Evolutionary conservation across 2,888 invertebrate species (phyloP).

Genomic region (Cacoxenus indagator): DNA sequence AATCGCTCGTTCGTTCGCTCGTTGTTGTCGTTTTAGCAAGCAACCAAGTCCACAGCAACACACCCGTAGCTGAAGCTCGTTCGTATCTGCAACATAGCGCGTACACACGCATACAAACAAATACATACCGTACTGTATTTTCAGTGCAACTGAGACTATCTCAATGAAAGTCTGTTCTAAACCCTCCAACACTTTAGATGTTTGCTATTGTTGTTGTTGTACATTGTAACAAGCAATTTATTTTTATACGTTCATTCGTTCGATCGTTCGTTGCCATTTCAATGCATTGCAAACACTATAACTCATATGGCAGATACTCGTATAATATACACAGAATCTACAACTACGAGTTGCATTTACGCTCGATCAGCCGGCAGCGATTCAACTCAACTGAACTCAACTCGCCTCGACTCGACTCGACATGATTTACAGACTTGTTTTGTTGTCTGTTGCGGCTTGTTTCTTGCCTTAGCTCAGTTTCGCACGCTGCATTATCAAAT

Average conservation of each 20-base stretch:
- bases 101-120: not conserved
- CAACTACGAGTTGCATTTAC: not conserved
- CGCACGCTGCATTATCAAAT: not conserved
- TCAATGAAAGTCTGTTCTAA: not conserved
- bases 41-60: not conserved
- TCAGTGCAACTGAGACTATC: not conserved
- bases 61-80: not conserved
- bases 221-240: constrained; percentile 43
- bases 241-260: constrained; percentile 42
- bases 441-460: not conserved
- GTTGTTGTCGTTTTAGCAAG: not conserved
- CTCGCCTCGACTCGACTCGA: not conserved
- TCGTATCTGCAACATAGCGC: constrained; percentile 20
- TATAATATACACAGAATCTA: not conserved
- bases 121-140: not conserved
- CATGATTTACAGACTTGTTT: constrained; percentile 7
- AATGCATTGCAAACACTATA: constrained; percentile 27
- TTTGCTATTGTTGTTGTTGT: not conserved
- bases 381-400: not conserved
- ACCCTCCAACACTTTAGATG: not conserved
- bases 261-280: constrained; percentile 38
- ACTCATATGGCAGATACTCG: not conserved
- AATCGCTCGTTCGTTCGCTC: not conserved
- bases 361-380: not conserved
- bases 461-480: not conserved